A percentile compares a stretch with the other conserved stretches of the same genome.
Conservation (phyloP, 2,113 vertebrate genomes). For the Aviceda subcristata region DNA sequence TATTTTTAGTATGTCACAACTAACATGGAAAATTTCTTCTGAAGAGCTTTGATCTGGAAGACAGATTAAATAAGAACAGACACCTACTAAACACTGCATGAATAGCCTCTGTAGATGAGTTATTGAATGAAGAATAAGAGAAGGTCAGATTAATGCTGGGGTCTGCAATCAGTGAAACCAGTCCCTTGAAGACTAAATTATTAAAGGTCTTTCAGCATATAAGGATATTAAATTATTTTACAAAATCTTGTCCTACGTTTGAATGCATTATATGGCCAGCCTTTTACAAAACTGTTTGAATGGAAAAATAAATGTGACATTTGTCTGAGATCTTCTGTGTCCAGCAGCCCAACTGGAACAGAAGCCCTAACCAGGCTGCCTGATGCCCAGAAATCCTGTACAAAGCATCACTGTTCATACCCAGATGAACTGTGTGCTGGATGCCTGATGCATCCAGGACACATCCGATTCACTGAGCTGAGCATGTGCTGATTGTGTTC, state of each 20-base stretch:
- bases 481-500: not conserved
- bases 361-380: not conserved
- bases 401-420: not conserved
- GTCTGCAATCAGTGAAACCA: not conserved
- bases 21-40: not conserved
- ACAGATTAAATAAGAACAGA: not conserved
- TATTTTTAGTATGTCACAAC: not conserved
- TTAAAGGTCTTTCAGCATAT: not conserved
- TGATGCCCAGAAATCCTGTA: not conserved
- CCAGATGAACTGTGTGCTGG: not conserved
- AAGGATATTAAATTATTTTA: not conserved
- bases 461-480: not conserved
- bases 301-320: not conserved
- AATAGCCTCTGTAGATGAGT: not conserved
- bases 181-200: not conserved
- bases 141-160: conserved; percentile 2
- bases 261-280: not conserved
- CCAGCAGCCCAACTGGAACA: not conserved
- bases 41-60: not conserved
- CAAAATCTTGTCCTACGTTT: not conserved
- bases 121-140: not conserved
- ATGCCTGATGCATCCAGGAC: not conserved
- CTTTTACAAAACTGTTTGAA: not conserved
- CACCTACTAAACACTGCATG: not conserved
- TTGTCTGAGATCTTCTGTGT: not conserved